Evolutionary conservation across 2,113 vertebrate genomes (phyloP).

Genomic region (Agapornis roseicollis): DNA sequence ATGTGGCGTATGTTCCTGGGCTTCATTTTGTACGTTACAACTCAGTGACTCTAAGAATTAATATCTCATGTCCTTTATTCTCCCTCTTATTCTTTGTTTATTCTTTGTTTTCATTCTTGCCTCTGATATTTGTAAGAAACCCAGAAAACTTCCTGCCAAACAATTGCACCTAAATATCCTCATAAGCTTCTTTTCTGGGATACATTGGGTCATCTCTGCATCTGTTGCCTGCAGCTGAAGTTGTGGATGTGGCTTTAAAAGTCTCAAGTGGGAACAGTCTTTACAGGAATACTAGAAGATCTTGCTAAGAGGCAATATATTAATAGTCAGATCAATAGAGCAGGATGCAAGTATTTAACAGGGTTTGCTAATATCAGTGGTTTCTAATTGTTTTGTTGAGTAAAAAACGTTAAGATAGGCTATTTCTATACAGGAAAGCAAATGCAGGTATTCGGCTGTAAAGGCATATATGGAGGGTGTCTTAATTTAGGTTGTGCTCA

Average conservation of each 20-base stretch:
- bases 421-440: neutral
- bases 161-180: neutral
- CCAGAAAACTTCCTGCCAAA: neutral
- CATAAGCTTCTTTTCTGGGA: neutral
- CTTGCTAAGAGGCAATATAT: neutral
- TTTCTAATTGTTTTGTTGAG: neutral
- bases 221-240: neutral
- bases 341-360: neutral
- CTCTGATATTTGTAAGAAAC: neutral
- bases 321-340: neutral
- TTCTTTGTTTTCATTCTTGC: neutral
- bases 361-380: neutral
- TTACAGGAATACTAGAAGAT: neutral
- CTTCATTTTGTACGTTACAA: neutral
- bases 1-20: neutral
- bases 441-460: neutral
- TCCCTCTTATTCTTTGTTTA: neutral
- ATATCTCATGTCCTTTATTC: neutral
- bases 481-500: neutral
- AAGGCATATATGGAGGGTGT: fast-evolving
- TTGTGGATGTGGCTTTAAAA: neutral
- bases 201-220: neutral
- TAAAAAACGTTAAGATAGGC: neutral
- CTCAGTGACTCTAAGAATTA: neutral
- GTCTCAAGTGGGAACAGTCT: neutral